Evolutionary conservation across 2,888 invertebrate species (phyloP).

Genomic region (Pyrrhosoma nymphula): DNA sequence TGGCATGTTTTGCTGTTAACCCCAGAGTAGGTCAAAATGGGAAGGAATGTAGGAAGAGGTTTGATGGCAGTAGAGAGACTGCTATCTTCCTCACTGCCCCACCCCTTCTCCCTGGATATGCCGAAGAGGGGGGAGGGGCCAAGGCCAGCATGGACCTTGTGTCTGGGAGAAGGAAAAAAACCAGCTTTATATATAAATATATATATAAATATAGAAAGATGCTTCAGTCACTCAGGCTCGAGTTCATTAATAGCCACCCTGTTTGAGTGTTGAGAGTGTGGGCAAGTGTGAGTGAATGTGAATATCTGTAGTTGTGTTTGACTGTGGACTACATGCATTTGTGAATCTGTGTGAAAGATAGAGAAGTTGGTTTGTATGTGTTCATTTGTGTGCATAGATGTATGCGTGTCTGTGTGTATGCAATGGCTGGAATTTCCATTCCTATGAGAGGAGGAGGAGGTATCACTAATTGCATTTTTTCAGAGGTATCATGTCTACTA

Average conservation of each 20-base stretch:
- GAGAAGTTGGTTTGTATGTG: slow-evolving; percentile 21
- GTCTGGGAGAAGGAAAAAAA: slow-evolving; percentile 58
- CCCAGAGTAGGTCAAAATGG: slow-evolving; percentile 54
- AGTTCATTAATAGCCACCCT: slow-evolving; percentile 62
- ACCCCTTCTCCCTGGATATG: slow-evolving; percentile 27
- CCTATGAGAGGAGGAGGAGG: slow-evolving; percentile 66
- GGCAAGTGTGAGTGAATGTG: slow-evolving; percentile 24
- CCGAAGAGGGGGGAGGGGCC: slow-evolving; percentile 57
- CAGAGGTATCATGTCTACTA: slow-evolving; percentile 63
- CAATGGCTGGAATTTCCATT: slow-evolving; percentile 66
- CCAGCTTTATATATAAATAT: slow-evolving; percentile 42
- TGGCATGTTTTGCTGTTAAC: slow-evolving; percentile 62
- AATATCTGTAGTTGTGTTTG: slow-evolving; percentile 17
- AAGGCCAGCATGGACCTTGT: slow-evolving; percentile 45
- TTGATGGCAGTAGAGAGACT: slow-evolving; percentile 50
- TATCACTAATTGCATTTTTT: slow-evolving; percentile 67
- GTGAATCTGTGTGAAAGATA: neutral
- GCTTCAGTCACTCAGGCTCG: slow-evolving; percentile 67
- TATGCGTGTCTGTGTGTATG: slow-evolving; percentile 14
- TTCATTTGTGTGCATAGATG: slow-evolving; percentile 22
- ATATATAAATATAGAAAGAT: slow-evolving; percentile 52
- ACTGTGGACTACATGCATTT: neutral
- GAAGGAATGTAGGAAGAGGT: slow-evolving; percentile 17
- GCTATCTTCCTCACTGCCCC: slow-evolving; percentile 57
- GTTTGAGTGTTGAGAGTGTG: slow-evolving; percentile 50